Conservation (phyloP, 2,113 vertebrate genomes). For the Macroglossus sobrinus region DNA sequence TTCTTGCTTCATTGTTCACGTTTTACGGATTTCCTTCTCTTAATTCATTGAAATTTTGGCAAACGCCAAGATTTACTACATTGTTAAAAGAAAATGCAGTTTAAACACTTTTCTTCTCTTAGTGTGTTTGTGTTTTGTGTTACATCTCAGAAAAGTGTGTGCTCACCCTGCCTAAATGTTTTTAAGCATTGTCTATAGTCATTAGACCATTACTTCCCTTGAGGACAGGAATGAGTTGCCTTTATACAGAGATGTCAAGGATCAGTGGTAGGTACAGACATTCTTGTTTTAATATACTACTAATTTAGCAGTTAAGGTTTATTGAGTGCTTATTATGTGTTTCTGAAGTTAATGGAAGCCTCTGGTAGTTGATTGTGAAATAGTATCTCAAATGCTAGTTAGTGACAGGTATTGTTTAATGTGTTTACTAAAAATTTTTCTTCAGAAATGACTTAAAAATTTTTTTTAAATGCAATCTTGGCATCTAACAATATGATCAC, state of each 20-base stretch:
- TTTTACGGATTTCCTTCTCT: slow-evolving; percentile 11
- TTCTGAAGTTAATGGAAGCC: not conserved
- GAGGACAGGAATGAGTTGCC: not conserved
- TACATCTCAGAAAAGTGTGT: slow-evolving; percentile 15
- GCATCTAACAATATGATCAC: not conserved
- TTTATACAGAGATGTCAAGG: not conserved
- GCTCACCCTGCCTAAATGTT: not conserved
- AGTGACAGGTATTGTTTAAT: not conserved
- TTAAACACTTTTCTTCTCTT: not conserved
- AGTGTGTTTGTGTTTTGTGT: not conserved
- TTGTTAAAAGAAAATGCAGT: not conserved
- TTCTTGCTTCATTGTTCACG: not conserved
- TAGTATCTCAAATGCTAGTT: not conserved
- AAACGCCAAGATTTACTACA: not conserved
- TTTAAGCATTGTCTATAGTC: not conserved
- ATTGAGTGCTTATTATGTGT: not conserved
- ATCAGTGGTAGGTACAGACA: not conserved
- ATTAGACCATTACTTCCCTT: not conserved
- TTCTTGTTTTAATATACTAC: not conserved
- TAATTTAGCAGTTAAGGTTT: not conserved
- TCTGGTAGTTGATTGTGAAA: not conserved
- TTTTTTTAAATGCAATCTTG: not conserved
- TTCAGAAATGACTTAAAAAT: not conserved
- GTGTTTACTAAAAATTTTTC: not conserved
- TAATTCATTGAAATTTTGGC: slow-evolving; percentile 21